phyloP scores from a whole-genome alignment of 2,113 vertebrate species.

The Etheostoma cragini region DNA sequence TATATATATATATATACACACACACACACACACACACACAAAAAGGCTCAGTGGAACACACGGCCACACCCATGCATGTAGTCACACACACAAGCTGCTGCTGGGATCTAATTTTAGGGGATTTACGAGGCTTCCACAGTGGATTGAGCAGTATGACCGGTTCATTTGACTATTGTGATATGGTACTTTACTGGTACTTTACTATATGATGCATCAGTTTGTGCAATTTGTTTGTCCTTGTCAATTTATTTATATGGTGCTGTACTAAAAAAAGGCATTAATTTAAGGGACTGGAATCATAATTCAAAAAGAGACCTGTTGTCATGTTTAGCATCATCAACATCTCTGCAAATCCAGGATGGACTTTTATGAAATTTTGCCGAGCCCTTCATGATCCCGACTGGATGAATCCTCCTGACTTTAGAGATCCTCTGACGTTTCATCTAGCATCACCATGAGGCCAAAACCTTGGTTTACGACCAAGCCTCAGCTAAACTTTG shows the following conservation, averaged over 20 bases:
- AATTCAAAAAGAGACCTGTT: no score
- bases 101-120: conserved; percentile 15
- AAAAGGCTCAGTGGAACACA: conserved; percentile 17
- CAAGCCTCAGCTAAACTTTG: neutral
- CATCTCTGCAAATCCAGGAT: neutral
- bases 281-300: neutral
- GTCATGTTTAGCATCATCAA: no score
- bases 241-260: neutral
- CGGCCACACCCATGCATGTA: conserved; percentile 15
- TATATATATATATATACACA: neutral
- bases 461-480: neutral
- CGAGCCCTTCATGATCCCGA: neutral
- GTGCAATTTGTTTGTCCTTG: neutral
- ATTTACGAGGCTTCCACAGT: conserved; percentile 33
- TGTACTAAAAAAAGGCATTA: no score
- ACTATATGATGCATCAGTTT: neutral
- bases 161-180: neutral
- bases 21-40: neutral
- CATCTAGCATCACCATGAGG: neutral
- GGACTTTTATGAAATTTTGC: neutral
- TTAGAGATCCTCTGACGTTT: neutral
- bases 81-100: neutral
- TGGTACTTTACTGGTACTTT: neutral
- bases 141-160: neutral
- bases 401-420: neutral